A percentile compares a stretch with the other conserved stretches of the same genome.
Evolutionary conservation across 2,797 vertebrate genomes (phyloP).

Genomic region (Danio tinwini): DNA sequence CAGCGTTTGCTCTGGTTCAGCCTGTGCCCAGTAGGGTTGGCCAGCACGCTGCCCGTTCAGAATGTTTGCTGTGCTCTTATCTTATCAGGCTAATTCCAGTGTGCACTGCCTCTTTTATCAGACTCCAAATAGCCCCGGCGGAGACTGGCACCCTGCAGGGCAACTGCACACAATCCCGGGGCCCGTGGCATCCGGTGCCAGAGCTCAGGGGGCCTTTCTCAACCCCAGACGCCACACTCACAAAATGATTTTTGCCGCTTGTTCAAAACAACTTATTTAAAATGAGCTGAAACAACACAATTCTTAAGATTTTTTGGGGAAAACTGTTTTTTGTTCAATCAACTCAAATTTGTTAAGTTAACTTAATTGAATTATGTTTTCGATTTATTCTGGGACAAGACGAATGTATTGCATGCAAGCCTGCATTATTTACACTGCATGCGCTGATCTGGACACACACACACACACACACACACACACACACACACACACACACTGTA

Average conservation of each 20-base stretch:
- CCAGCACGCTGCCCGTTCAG: constrained; percentile 62
- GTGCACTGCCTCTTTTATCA: constrained; percentile 66
- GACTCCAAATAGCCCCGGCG: constrained; percentile 64
- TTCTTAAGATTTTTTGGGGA: background rate
- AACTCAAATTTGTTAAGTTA: too few relatives aligned
- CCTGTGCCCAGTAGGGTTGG: constrained; percentile 53
- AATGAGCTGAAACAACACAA: too few relatives aligned
- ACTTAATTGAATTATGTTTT: too few relatives aligned
- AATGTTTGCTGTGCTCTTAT: constrained; percentile 66
- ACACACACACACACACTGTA: too few relatives aligned
- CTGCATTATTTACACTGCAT: too few relatives aligned
- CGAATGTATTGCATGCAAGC: too few relatives aligned
- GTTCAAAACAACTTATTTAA: too few relatives aligned
- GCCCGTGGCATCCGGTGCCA: constrained; percentile 48
- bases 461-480: too few relatives aligned
- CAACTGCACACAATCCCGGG: constrained; percentile 53
- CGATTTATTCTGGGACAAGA: too few relatives aligned
- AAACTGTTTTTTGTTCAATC: background rate
- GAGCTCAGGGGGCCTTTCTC: constrained; percentile 43
- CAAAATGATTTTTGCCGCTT: too few relatives aligned
- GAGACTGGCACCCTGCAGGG: constrained; percentile 59
- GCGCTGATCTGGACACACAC: too few relatives aligned
- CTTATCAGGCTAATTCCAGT: constrained; percentile 71
- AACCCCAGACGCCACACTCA: constrained; percentile 30
- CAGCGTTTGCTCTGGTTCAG: background rate